These are phyloP conservation scores for Hoplodrina ambigua DNA, from an alignment of 2,888 invertebrate species.

Conservation along the genomic window DNA sequence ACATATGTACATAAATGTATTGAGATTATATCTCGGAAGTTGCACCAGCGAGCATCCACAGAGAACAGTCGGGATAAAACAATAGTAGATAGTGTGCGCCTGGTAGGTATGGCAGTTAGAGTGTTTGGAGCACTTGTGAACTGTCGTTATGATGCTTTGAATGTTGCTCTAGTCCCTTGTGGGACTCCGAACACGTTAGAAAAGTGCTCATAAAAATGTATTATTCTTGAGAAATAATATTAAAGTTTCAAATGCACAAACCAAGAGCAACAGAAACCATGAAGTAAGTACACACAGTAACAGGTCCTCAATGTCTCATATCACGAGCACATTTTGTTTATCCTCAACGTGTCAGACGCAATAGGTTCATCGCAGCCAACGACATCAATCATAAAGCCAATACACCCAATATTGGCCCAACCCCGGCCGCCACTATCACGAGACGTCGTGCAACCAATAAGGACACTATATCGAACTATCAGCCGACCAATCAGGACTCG, in stretches of 20 bases:
- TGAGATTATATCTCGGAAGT: slow-evolving; percentile 32
- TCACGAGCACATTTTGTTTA: slow-evolving; percentile 3
- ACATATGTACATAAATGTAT: slow-evolving; percentile 19
- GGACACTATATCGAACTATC: slow-evolving; percentile 33
- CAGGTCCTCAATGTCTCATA: slow-evolving; percentile 1
- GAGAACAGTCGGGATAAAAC: slow-evolving; percentile 18
- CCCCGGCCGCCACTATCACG: slow-evolving; percentile 2
- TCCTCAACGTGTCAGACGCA: slow-evolving; percentile 10
- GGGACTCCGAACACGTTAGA: neutral
- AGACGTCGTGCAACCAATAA: slow-evolving; percentile 34
- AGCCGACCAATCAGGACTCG: slow-evolving; percentile 40
- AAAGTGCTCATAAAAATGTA: slow-evolving; percentile 16
- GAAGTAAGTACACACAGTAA: neutral
- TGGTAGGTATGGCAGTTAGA: neutral
- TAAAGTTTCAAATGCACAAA: neutral
- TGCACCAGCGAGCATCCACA: slow-evolving; percentile 9
- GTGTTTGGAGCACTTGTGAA: slow-evolving; percentile 14
- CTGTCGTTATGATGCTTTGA: slow-evolving; percentile 7
- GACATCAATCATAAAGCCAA: slow-evolving; percentile 44
- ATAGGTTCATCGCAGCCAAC: slow-evolving; percentile 7
- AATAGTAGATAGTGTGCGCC: slow-evolving; percentile 2
- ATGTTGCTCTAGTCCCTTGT: slow-evolving; percentile 4
- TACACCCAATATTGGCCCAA: slow-evolving; percentile 14
- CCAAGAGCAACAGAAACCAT: too few species aligned
- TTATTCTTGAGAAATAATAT: neutral